Conservation (phyloP, 2,797 vertebrate genomes). For the Capromys pilorides region DNA sequence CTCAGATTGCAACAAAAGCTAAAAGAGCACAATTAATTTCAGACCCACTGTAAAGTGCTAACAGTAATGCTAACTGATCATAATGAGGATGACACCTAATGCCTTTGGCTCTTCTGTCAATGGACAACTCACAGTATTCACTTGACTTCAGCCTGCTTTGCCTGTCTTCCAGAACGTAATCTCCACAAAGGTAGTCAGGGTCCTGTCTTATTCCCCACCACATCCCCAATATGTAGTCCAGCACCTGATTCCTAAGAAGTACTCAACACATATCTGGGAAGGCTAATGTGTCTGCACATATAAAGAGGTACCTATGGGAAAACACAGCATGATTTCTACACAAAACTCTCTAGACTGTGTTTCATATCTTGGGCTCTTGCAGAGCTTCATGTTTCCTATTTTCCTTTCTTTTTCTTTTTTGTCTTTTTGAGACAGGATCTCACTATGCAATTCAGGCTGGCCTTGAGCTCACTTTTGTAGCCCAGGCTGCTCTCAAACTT, state of each 20-base stretch:
- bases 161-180: constrained; percentile 6
- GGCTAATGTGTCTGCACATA: neutral
- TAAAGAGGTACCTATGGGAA: neutral
- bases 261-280: neutral
- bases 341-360: too few relatives aligned
- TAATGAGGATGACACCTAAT: neutral
- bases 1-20: neutral
- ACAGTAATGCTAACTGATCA: neutral
- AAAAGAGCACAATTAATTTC: neutral
- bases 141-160: neutral
- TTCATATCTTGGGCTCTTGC: too few relatives aligned
- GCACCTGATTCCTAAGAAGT: neutral
- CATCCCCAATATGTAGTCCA: neutral
- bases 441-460: too few relatives aligned
- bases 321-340: too few relatives aligned
- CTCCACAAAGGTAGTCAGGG: neutral
- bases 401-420: neutral
- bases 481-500: too few relatives aligned
- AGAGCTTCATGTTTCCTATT: neutral
- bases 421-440: too few relatives aligned
- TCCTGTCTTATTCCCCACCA: neutral
- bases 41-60: neutral
- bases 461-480: too few relatives aligned
- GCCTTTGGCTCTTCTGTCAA: neutral
- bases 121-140: neutral